Percentiles rank a stretch among this genome's conserved stretches.
phyloP scores from a whole-genome alignment of 2,888 invertebrate genomes.

The Eupithecia insigniata region DNA sequence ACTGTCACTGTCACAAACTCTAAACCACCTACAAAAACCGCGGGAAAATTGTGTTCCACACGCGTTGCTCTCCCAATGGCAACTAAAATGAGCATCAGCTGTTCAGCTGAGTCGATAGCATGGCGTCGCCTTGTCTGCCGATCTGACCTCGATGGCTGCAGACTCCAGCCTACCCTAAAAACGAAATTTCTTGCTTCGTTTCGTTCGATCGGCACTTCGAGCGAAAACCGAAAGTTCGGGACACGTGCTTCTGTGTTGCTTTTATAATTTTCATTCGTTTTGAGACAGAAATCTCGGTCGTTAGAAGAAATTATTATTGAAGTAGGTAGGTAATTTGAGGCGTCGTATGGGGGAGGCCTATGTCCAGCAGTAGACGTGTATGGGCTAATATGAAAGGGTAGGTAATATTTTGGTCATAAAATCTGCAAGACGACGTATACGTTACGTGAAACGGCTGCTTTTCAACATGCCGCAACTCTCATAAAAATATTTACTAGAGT shows the following conservation, averaged over 20 bases:
- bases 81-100: conserved; percentile 76
- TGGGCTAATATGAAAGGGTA: too few relatives aligned
- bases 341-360: too few relatives aligned
- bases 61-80: conserved; percentile 55
- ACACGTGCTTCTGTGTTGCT: background rate
- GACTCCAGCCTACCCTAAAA: conserved; percentile 55
- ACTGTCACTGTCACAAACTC: conserved; percentile 11
- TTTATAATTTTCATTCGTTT: background rate
- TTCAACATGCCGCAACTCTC: background rate
- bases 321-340: too few relatives aligned
- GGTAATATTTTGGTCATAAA: background rate
- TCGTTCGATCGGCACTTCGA: background rate
- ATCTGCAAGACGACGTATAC: background rate
- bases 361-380: too few relatives aligned
- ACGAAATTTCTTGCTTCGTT: conserved; percentile 14
- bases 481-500: background rate
- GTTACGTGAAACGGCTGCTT: background rate
- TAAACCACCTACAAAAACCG: conserved; percentile 31
- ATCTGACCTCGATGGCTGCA: conserved; percentile 73
- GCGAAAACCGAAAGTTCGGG: background rate
- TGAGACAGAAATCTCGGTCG: background rate
- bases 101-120: conserved; percentile 74
- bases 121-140: conserved; percentile 79
- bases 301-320: background rate
- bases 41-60: conserved; percentile 45